phyloP scores from a whole-genome alignment of 2,113 vertebrate species.

The Ornithorhynchus anatinus region DNA sequence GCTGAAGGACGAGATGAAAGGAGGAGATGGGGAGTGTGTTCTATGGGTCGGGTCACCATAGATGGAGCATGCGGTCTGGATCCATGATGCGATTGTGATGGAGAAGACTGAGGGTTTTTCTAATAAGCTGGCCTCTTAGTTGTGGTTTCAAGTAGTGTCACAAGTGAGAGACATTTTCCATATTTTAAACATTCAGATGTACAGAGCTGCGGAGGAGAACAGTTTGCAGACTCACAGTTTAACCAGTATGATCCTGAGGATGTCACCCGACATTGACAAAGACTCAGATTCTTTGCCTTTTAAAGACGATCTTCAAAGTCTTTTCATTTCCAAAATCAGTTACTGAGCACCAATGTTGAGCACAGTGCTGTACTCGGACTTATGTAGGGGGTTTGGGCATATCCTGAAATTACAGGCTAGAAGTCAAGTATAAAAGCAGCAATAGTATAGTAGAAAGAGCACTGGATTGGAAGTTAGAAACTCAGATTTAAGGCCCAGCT shows the following conservation, averaged over 20 bases:
- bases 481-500: no score
- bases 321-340: no score
- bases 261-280: neutral
- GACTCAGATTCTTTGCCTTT: neutral
- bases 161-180: neutral
- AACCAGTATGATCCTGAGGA: neutral
- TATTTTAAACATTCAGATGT: accelerated
- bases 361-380: no score
- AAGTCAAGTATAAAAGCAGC: no score
- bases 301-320: no score
- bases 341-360: no score
- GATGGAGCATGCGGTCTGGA: no score
- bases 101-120: neutral
- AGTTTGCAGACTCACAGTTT: neutral
- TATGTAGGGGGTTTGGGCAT: no score
- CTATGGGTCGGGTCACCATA: no score
- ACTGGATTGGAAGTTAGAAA: no score
- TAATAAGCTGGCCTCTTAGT: neutral
- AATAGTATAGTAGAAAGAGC: no score
- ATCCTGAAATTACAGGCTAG: no score
- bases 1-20: conserved; percentile 24
- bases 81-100: neutral
- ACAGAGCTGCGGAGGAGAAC: neutral
- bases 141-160: neutral
- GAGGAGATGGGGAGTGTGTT: accelerated